Conservation (phyloP, 2,797 vertebrate species). For the Alosa sapidissima region DNA sequence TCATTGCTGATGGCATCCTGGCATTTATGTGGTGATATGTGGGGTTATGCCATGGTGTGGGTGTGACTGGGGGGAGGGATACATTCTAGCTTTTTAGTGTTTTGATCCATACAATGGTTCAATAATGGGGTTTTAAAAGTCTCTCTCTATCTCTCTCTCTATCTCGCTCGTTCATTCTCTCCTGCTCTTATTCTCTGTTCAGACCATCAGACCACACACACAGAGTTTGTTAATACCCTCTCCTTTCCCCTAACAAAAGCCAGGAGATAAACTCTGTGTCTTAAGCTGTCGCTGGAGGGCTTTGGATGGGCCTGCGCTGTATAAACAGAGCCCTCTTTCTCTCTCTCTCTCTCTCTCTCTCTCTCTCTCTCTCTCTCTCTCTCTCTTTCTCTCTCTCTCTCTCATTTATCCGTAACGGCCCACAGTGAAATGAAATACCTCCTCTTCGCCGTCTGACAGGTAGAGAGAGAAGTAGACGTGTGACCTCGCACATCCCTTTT, state of each 20-base stretch:
- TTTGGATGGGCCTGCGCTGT: conserved; percentile 55
- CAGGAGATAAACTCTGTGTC: conserved; percentile 60
- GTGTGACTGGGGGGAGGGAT: too few relatives aligned
- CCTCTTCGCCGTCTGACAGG: conserved; percentile 23
- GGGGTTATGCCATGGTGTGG: too few relatives aligned
- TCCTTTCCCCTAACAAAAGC: conserved; percentile 55
- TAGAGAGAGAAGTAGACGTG: conserved; percentile 13
- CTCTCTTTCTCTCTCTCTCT: too few relatives aligned
- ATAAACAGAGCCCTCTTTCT: conserved; percentile 56
- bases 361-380: too few relatives aligned
- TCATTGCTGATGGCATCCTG: too few relatives aligned
- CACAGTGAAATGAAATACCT: conserved; percentile 19
- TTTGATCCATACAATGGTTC: too few relatives aligned
- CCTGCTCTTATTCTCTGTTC: neutral
- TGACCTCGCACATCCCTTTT: too few relatives aligned
- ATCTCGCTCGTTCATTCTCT: neutral
- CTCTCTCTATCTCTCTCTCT: too few relatives aligned
- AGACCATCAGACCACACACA: conserved; percentile 45
- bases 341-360: too few relatives aligned
- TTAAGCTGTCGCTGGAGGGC: conserved; percentile 58
- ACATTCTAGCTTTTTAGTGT: too few relatives aligned
- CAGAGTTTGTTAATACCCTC: conserved; percentile 35
- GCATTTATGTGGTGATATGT: too few relatives aligned
- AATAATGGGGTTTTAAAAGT: too few relatives aligned
- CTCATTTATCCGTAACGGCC: conserved; percentile 54